These are phyloP conservation scores for Ophion obscuratus DNA, from an alignment of 2,888 invertebrate species.

Conservation along the genomic window DNA sequence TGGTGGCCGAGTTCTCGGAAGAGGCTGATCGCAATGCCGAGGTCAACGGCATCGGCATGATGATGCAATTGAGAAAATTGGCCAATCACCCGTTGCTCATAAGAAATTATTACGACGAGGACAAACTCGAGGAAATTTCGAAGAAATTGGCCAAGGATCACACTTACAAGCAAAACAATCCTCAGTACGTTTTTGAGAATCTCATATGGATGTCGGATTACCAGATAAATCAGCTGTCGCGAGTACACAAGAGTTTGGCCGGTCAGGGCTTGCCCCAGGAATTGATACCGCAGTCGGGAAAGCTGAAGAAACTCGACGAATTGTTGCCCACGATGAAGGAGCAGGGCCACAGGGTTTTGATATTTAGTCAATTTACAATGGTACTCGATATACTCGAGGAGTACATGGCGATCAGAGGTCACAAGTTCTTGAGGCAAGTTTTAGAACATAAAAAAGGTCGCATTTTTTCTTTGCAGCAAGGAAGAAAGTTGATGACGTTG, in stretches of 20 bases:
- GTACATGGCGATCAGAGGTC: conserved; percentile 90
- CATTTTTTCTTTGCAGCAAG: neutral
- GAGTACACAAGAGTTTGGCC: conserved; percentile 88
- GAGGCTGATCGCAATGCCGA: conserved; percentile 77
- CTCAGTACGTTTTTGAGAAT: conserved; percentile 93
- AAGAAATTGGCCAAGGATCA: conserved; percentile 88
- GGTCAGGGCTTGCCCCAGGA: conserved; percentile 88
- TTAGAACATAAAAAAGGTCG: neutral
- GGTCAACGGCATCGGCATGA: conserved; percentile 86
- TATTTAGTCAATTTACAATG: conserved; percentile 99
- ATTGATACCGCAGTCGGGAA: conserved; percentile 93
- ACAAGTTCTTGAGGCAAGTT: conserved; percentile 87
- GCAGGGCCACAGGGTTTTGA: conserved; percentile 92
- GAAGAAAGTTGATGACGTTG: neutral
- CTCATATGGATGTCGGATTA: conserved; percentile 95
- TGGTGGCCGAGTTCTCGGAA: conserved; percentile 85
- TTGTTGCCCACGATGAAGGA: conserved; percentile 90
- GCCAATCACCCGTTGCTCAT: conserved; percentile 97
- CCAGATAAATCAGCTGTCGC: conserved; percentile 93
- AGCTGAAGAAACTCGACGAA: conserved; percentile 92
- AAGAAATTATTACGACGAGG: conserved; percentile 90
- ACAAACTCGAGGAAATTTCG: conserved; percentile 88
- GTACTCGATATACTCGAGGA: conserved; percentile 96
- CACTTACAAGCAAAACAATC: conserved; percentile 90
- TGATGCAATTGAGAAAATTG: conserved; percentile 97